Evolutionary conservation across 2,888 invertebrate species (phyloP).

Genomic region (Tineola bisselliella): DNA sequence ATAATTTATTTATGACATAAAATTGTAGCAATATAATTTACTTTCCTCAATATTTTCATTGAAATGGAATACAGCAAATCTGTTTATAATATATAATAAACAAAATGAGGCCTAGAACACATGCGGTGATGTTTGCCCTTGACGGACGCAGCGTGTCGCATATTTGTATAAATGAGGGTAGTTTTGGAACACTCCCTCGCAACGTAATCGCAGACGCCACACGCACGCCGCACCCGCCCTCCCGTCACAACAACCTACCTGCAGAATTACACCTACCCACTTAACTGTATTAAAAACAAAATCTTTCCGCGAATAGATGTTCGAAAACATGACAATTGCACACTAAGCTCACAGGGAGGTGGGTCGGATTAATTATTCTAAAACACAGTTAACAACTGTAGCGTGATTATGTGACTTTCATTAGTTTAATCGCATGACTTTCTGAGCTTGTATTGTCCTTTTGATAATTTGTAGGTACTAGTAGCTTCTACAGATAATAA

Average conservation of each 20-base stretch:
- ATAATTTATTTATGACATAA: background rate
- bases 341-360: conserved; percentile 1
- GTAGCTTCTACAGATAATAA: background rate
- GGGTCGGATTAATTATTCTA: conserved; percentile 13
- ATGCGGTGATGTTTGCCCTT: background rate
- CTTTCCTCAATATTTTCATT: background rate
- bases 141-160: conserved; percentile 8
- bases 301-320: conserved; percentile 37
- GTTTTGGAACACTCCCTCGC: conserved; percentile 33
- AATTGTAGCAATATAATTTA: background rate
- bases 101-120: background rate
- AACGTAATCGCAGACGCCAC: conserved; percentile 26
- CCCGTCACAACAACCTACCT: conserved; percentile 23
- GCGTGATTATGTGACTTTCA: background rate
- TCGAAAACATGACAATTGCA: conserved; percentile 13
- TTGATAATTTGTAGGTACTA: background rate
- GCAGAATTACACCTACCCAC: conserved; percentile 36
- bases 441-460: background rate
- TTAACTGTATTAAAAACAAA: conserved; percentile 43
- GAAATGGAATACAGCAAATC: background rate
- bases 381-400: conserved; percentile 10
- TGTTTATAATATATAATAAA: background rate
- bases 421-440: background rate
- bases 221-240: conserved; percentile 24
- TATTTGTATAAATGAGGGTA: conserved; percentile 21